Evolutionary conservation across 2,113 vertebrate species (phyloP).

Genomic region (Xiphophorus couchianus): DNA sequence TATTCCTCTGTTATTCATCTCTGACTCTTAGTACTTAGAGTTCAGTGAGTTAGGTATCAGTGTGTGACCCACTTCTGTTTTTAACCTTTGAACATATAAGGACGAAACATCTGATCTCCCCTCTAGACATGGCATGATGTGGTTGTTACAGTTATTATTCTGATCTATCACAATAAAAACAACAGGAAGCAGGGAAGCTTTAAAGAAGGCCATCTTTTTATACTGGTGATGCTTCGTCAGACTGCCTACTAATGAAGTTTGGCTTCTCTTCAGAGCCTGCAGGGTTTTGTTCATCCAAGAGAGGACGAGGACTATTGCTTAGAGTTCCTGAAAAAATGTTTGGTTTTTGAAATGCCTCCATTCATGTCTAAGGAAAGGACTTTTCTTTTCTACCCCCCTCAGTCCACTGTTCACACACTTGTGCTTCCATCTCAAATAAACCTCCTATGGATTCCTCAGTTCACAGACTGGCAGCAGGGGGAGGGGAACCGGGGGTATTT

Average conservation of each 20-base stretch:
- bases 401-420: constrained; percentile 76
- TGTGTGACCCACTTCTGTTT: constrained; percentile 70
- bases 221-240: constrained; percentile 51
- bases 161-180: constrained; percentile 46
- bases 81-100: constrained; percentile 62
- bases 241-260: constrained; percentile 59
- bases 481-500: constrained; percentile 26
- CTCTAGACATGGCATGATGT: constrained; percentile 33
- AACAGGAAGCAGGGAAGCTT: constrained; percentile 20
- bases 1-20: constrained; percentile 51
- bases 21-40: constrained; percentile 65
- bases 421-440: constrained; percentile 74
- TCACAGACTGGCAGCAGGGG: constrained; percentile 65
- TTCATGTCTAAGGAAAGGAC: constrained; percentile 68
- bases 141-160: constrained; percentile 55
- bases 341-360: constrained; percentile 72
- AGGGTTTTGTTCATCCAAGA: constrained; percentile 69
- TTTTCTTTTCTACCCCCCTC: constrained; percentile 53
- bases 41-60: constrained; percentile 70
- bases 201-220: constrained; percentile 43
- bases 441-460: constrained; percentile 78
- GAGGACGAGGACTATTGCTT: constrained; percentile 53
- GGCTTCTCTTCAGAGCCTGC: constrained; percentile 60
- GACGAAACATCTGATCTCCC: constrained; percentile 67
- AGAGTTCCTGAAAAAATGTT: constrained; percentile 70